Base-by-base conservation (phyloP, 2,113 vertebrate species). In the Entelurus aequoreus region DNA sequence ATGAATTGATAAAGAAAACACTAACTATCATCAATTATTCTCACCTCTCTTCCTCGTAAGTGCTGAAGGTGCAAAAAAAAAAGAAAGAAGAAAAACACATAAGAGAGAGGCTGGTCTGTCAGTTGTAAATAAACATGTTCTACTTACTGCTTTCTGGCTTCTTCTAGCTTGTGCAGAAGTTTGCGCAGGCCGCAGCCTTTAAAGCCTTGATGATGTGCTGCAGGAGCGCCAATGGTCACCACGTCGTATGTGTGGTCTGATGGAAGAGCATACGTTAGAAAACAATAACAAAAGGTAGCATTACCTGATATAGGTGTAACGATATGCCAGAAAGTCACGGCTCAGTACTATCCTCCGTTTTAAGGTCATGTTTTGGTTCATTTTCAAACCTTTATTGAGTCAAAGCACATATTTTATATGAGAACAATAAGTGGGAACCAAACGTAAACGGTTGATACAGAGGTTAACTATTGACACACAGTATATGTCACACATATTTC, bases 161-260 rank as follows among this genome's bases (percentile, higher is more conserved):
- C 97, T 82, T 98, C 95, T 56, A 98, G 95, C 84, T 95, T 96
- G 79, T 95, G 93, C 81, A 98, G 87, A 42, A 95, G 90, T 85
- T 93, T 97, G 65, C 95, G 70, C 70, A 99, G 92, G 64, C 97
- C 97, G 56, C 92, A 94, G 71, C 92, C 92, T 81, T 98, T 99
- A 81, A 99, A 98, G 65, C 95, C 96, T 83, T 98, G 95, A 81
- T 95, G 93, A 82, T 98, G 96, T 44, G 96, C 96, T 9, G 97
- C 97, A 54, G 96, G 94, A 8, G 97, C 95, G 15, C 97, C 97
- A 4, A 96, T 96, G 64, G 95, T 99, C 80, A 99, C 92, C 9
- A 98, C 90, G 38, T 99, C 97, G 1, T 98, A 99, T 19, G 96
- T 99, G 79, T 93, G 89, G 88, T 98, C 97, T 99, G 86, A 58